Conservation (phyloP, 1,140 invertebrate species). For the Drosophila elegans region DNA sequence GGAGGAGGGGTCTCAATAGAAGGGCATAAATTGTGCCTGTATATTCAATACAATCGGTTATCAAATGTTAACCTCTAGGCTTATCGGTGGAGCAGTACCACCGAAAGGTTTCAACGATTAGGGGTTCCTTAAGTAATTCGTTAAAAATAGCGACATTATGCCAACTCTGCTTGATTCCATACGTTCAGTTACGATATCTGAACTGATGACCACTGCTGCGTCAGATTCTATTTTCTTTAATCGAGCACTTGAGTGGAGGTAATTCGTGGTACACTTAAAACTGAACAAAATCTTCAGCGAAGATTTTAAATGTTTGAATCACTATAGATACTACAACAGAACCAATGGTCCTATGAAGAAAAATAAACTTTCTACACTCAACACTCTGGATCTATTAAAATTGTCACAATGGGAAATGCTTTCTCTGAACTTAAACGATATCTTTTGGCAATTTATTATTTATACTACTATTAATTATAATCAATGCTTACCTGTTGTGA, state of each 20-base stretch:
- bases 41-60: conserved; percentile 5
- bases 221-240: conserved; percentile 52
- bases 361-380: no score
- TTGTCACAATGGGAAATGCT: no score
- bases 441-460: no score
- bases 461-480: background rate
- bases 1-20: conserved; percentile 1
- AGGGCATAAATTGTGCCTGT: conserved; percentile 20
- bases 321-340: no score
- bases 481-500: conserved; percentile 76
- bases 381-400: no score
- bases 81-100: conserved; percentile 29
- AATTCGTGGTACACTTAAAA: conserved; percentile 1
- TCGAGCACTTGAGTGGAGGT: conserved; percentile 20
- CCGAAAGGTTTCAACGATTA: conserved; percentile 36
- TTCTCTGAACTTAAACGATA: no score
- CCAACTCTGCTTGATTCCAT: conserved; percentile 17
- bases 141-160: conserved; percentile 55
- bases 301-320: background rate
- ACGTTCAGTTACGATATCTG: conserved; percentile 34
- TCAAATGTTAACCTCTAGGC: conserved; percentile 47
- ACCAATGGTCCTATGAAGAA: no score
- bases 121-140: conserved; percentile 50
- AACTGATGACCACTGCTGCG: conserved; percentile 43
- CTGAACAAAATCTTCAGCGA: background rate